These are phyloP conservation scores for Gobio gobio DNA, from an alignment of 2,113 vertebrate species.

Conservation along the genomic window DNA sequence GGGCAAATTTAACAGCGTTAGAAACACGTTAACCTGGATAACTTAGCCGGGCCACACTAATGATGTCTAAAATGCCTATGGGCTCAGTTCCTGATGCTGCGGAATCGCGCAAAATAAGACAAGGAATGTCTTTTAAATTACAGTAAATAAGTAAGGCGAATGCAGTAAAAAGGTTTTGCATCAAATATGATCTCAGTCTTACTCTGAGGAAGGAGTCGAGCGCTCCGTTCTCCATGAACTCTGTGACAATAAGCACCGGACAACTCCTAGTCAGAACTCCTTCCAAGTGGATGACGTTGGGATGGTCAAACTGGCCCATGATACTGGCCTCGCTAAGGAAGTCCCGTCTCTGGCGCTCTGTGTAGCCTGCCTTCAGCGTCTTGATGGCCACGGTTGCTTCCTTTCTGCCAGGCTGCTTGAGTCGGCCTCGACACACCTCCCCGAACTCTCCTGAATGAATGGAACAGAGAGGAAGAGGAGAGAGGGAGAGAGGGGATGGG, in stretches of 20 bases:
- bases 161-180: not conserved
- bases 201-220: slow-evolving; percentile 98
- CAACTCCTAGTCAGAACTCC: slow-evolving; percentile 97
- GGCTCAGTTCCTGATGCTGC: not conserved
- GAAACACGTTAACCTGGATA: not conserved
- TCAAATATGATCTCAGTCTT: slow-evolving; percentile 61
- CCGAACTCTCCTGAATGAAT: slow-evolving; percentile 89
- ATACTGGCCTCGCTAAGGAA: slow-evolving; percentile 96
- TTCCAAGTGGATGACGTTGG: slow-evolving; percentile 97
- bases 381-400: slow-evolving; percentile 97
- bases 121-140: not conserved
- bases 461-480: slow-evolving; percentile 27
- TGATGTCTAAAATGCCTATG: not conserved
- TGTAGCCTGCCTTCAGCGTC: slow-evolving; percentile 96
- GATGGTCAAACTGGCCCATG: slow-evolving; percentile 99
- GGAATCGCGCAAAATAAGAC: too few relatives aligned
- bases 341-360: slow-evolving; percentile 92
- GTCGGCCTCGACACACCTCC: slow-evolving; percentile 93
- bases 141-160: not conserved
- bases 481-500: slow-evolving; percentile 57
- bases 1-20: not conserved
- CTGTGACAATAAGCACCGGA: slow-evolving; percentile 96
- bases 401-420: slow-evolving; percentile 89
- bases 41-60: not conserved
- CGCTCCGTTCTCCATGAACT: slow-evolving; percentile 99